These are phyloP conservation scores for Alcis repandata DNA, from an alignment of 2,888 invertebrate species.

Conservation along the genomic window DNA sequence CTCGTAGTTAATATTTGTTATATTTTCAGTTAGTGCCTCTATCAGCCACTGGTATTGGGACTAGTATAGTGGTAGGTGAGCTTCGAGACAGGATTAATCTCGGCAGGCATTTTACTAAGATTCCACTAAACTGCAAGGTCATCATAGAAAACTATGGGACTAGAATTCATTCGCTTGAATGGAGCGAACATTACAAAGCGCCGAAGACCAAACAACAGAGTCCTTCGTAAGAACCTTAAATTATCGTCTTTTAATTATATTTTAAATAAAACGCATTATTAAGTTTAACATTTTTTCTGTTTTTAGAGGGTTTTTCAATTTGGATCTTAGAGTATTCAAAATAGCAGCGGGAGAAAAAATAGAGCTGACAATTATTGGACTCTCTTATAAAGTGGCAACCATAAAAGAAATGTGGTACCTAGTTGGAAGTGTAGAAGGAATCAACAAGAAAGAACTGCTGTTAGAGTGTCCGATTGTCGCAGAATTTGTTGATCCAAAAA, in stretches of 20 bases:
- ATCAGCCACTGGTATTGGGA: conserved; percentile 88
- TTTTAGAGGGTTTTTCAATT: conserved; percentile 75
- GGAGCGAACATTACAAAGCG: conserved; percentile 80
- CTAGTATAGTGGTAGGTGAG: conserved; percentile 88
- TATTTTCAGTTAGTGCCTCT: conserved; percentile 69
- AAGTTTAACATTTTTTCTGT: conserved; percentile 4
- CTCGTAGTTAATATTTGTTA: not conserved
- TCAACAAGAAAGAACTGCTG: conserved; percentile 83
- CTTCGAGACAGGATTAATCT: conserved; percentile 86
- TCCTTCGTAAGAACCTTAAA: conserved; percentile 59
- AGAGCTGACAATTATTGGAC: conserved; percentile 71
- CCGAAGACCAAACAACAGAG: conserved; percentile 70
- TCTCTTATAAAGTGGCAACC: conserved; percentile 70
- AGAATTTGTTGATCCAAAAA: conserved; percentile 87
- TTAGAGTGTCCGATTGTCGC: conserved; percentile 81
- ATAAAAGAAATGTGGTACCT: conserved; percentile 87
- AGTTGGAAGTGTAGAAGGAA: conserved; percentile 83
- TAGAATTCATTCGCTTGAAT: conserved; percentile 81
- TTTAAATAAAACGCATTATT: not conserved
- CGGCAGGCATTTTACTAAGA: conserved; percentile 88
- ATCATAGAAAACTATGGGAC: conserved; percentile 86
- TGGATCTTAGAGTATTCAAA: conserved; percentile 79
- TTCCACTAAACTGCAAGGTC: conserved; percentile 73
- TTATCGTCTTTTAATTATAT: conserved; percentile 6
- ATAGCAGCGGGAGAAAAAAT: conserved; percentile 77